Conservation (phyloP, 2,113 vertebrate species). For the Agapornis roseicollis region DNA sequence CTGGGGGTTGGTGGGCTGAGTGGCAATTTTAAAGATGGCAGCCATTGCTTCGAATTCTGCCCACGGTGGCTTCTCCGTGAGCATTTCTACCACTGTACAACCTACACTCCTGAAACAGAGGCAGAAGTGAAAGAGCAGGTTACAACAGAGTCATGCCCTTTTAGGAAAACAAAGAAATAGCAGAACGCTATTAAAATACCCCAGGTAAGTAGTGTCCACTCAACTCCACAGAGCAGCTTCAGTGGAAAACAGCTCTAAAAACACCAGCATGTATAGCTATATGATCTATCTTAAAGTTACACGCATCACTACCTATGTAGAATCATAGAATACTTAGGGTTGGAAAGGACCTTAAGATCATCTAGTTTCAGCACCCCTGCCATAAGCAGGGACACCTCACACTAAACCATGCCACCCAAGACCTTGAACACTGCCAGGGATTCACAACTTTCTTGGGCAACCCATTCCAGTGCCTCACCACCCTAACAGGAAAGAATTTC, state of each 20-base stretch:
- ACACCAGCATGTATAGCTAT: fast-evolving
- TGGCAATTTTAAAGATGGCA: constrained; percentile 99
- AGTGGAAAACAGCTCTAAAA: neutral
- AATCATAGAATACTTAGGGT: no score
- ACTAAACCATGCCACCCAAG: no score
- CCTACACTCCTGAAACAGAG: constrained; percentile 88
- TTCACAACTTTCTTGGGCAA: no score
- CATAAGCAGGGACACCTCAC: no score
- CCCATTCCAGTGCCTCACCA: no score
- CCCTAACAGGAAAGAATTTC: no score
- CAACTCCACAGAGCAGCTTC: neutral
- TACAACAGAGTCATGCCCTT: neutral
- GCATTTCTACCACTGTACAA: constrained; percentile 98
- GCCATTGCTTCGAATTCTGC: constrained; percentile 99
- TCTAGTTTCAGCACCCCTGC: no score
- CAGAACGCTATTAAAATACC: neutral
- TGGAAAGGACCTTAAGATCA: no score
- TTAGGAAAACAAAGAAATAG: neutral
- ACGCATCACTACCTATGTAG: neutral
- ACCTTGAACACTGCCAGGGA: no score
- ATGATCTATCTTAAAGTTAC: neutral
- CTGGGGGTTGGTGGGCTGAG: constrained; percentile 95
- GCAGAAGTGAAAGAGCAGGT: constrained; percentile 44
- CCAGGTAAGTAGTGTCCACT: no score
- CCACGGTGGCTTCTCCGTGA: constrained; percentile 96